phyloP scores from a whole-genome alignment of 1,140 invertebrate genomes.

The Thaumetopoea pityocampa region DNA sequence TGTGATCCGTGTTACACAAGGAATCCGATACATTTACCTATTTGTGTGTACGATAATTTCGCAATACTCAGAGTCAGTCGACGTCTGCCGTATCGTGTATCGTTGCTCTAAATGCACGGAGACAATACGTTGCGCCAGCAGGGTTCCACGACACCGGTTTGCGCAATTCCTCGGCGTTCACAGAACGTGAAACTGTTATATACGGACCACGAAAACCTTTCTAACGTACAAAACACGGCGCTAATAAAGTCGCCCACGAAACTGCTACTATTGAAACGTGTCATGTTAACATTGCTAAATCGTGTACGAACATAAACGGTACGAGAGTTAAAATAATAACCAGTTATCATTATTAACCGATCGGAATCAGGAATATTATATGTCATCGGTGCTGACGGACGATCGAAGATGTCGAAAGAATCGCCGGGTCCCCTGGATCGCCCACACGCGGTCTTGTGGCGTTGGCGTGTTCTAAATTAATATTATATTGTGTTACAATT shows the following conservation, averaged over 20 bases:
- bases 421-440: conserved; percentile 16
- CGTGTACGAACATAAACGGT: conserved; percentile 2
- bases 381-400: conserved; percentile 19
- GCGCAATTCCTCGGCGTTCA: conserved; percentile 26
- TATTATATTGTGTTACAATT: conserved; percentile 44
- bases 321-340: too few relatives aligned
- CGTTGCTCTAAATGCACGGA: conserved; percentile 48
- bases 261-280: too few relatives aligned
- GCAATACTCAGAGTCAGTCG: too few relatives aligned
- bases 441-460: conserved; percentile 26
- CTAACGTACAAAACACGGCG: conserved; percentile 6
- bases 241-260: conserved; percentile 11
- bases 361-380: conserved; percentile 24
- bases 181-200: conserved; percentile 23
- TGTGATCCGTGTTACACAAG: conserved; percentile 6
- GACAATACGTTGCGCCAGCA: conserved; percentile 48
- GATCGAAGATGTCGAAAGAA: conserved; percentile 27
- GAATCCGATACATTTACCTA: too few relatives aligned
- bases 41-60: too few relatives aligned
- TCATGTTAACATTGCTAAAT: conserved; percentile 2
- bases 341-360: too few relatives aligned
- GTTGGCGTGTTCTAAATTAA: conserved; percentile 39
- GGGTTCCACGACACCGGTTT: conserved; percentile 22
- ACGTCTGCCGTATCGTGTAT: conserved; percentile 26
- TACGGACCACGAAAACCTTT: conserved; percentile 41